Evolutionary conservation across 1,140 invertebrate species (phyloP).

Genomic region (Drosophila asahinai): DNA sequence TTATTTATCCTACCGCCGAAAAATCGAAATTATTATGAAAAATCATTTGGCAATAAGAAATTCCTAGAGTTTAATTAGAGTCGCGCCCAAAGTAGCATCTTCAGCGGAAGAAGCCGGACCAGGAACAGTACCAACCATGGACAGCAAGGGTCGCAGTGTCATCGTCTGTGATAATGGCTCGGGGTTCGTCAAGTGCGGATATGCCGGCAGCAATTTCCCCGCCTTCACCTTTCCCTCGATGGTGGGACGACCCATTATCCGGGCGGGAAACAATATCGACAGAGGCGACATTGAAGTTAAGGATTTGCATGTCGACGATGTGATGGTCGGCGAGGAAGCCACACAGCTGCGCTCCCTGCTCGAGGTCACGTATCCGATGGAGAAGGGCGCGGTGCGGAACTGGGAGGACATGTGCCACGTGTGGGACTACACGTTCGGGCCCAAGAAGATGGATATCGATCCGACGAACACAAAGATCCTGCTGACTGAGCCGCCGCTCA

Average conservation of each 20-base stretch:
- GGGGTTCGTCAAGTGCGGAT: conserved; percentile 99
- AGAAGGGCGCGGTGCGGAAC: conserved; percentile 97
- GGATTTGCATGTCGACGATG: conserved; percentile 92
- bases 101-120: not conserved
- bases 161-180: conserved; percentile 99
- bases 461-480: conserved; percentile 97
- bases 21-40: not conserved
- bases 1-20: not conserved
- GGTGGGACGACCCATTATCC: conserved; percentile 98
- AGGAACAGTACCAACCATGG: conserved; percentile 88
- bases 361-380: conserved; percentile 99
- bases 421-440: conserved; percentile 99
- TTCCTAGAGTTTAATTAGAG: conserved; percentile 2
- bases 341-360: conserved; percentile 98
- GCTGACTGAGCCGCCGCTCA: conserved; percentile 99
- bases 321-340: conserved; percentile 99
- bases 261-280: conserved; percentile 98
- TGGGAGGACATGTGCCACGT: conserved; percentile 99
- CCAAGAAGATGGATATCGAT: conserved; percentile 98
- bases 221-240: conserved; percentile 99
- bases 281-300: conserved; percentile 96
- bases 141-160: conserved; percentile 97
- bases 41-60: not conserved
- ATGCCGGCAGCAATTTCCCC: conserved; percentile 99
- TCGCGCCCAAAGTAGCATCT: conserved; percentile 10